Conservation (phyloP, 1,140 invertebrate species). For the Drosophila elegans region DNA sequence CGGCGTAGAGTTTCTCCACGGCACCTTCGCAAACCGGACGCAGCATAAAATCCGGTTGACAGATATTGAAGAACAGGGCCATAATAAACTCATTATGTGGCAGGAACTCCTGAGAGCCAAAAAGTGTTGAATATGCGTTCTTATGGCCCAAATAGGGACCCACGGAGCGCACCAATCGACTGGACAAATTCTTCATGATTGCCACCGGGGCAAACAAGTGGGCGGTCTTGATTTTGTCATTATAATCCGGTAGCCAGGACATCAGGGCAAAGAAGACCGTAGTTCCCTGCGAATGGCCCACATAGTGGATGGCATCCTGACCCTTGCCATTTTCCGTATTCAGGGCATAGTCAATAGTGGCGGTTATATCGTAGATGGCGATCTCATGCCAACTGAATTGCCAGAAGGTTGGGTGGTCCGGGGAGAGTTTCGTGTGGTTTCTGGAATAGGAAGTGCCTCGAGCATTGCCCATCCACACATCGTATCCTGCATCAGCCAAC, state of each 20-base stretch:
- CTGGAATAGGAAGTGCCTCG: constrained; percentile 85
- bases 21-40: constrained; percentile 21
- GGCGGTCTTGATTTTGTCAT: constrained; percentile 85
- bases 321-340: constrained; percentile 85
- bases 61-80: constrained; percentile 75
- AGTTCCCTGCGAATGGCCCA: constrained; percentile 88
- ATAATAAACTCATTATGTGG: constrained; percentile 61
- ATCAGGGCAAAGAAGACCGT: constrained; percentile 86
- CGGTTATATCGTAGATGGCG: constrained; percentile 88
- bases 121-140: constrained; percentile 77
- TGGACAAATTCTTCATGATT: constrained; percentile 78
- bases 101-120: constrained; percentile 84
- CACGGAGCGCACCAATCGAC: constrained; percentile 70
- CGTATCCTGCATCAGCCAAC: constrained; percentile 89
- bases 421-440: constrained; percentile 84
- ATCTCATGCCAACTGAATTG: constrained; percentile 89
- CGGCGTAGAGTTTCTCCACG: constrained; percentile 7
- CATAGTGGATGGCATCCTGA: constrained; percentile 86
- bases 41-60: constrained; percentile 84
- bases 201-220: constrained; percentile 88
- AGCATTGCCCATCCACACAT: constrained; percentile 88
- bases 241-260: constrained; percentile 87
- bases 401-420: constrained; percentile 86
- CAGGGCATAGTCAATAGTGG: constrained; percentile 89
- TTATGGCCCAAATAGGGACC: constrained; percentile 54